Conservation (phyloP, 2,113 vertebrate genomes). For the Blennius ocellaris region DNA sequence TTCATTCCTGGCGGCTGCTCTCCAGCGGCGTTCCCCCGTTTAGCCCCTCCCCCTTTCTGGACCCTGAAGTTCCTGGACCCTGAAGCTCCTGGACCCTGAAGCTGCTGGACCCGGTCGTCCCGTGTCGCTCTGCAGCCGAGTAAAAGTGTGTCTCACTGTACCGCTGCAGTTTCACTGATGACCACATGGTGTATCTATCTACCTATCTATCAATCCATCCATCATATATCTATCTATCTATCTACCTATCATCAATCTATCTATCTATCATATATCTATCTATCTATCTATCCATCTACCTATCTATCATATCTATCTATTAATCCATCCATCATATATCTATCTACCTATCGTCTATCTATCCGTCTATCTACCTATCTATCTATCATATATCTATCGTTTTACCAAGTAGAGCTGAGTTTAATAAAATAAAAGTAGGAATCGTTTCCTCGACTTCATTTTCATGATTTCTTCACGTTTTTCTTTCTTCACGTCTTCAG, state of each 20-base stretch:
- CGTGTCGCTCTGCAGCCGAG: not conserved
- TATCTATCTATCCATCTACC: too few species aligned
- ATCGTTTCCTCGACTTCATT: too few species aligned
- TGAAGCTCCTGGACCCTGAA: too few species aligned
- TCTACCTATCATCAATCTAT: not conserved
- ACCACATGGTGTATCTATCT: too few species aligned
- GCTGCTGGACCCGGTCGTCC: too few species aligned
- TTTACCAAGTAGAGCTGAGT: not conserved
- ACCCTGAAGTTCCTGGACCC: too few species aligned
- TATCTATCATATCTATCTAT: not conserved
- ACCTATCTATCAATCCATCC: not conserved
- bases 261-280: not conserved
- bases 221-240: not conserved
- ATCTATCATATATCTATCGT: not conserved
- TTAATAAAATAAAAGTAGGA: too few species aligned
- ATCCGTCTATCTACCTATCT: too few species aligned
- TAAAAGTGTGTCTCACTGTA: not conserved
- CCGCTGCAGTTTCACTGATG: not conserved
- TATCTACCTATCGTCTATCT: too few species aligned
- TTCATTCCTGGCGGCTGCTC: not conserved
- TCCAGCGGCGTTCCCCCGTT: not conserved
- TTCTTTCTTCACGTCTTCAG: too few species aligned
- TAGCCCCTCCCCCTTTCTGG: not conserved
- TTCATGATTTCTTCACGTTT: too few species aligned
- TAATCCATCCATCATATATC: too few species aligned